Evolutionary conservation across 2,113 vertebrate genomes (phyloP), one percentile per base, ranked within the genome.

Genomic region (Bucco capensis): DNA sequence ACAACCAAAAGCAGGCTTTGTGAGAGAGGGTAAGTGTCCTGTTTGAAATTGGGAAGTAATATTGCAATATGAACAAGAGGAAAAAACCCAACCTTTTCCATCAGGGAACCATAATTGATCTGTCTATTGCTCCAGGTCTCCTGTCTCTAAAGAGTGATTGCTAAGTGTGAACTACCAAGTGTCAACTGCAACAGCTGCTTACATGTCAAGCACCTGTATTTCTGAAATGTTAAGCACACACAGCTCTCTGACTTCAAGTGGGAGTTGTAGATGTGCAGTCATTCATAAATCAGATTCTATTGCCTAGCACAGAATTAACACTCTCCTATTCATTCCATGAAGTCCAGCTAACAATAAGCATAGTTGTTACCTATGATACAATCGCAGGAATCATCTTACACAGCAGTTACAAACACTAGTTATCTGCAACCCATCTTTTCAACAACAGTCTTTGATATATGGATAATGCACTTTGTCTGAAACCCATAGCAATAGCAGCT

Each of bases 251-350:
- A 66, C 83, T 84, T 82, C 73, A 70, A 84, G 92, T 72, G 73
- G 81, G 71, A 94, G 53, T 10, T 79, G 81, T 61, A 83, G 86
- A 76, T 89, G 81, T 42, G 72, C 78, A 50, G 66, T 81, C 84
- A 84, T 86, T 94, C 86, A 93, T 61, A 96, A 94, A 90, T 73
- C 80, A 88, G 73, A 64, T 65, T 58, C 65, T 58, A 38, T 40
- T 93, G 78, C 74, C 58, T 61, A 62, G 62, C 57, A 75, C 70
- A 60, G 74, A 78, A 87, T 38, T 77, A 82, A 89, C 66, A 92
- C 30, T 66, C 71, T 73, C 57, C 65, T 78, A 49, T 74, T 80
- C 73, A 78, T 71, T 73, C 82, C 58, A 77, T 2, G 0, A 79
- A 93, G 77, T 65, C 70, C 84, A 90, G 25, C 78, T 85, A 84